Percentiles rank a stretch among this genome's conserved stretches.
Conservation (phyloP, 2,113 vertebrate species). For the Etheostoma spectabile region DNA sequence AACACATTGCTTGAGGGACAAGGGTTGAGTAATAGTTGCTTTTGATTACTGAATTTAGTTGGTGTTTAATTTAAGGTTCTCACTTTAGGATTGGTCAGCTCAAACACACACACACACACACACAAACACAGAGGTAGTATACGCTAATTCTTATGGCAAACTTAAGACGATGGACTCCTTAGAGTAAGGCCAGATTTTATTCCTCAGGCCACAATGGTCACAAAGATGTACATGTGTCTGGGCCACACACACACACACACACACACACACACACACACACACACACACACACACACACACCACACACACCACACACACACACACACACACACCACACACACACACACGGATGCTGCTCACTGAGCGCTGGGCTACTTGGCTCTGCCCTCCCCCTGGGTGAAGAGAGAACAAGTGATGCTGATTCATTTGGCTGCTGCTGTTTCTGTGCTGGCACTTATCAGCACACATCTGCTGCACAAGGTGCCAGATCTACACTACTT, state of each 20-base stretch:
- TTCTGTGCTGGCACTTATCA: constrained; percentile 30
- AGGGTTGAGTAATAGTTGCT: no score
- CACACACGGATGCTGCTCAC: neutral
- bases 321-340: neutral
- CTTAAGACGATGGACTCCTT: no score
- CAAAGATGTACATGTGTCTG: neutral
- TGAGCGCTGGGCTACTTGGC: neutral
- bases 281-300: neutral
- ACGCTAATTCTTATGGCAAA: no score
- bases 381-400: constrained; percentile 16
- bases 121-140: no score
- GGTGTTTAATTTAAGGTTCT: no score
- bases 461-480: constrained; percentile 31
- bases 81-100: no score
- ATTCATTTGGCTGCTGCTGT: constrained; percentile 43
- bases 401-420: constrained; percentile 26
- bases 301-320: neutral
- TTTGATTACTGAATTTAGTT: no score
- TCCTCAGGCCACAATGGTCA: neutral
- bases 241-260: neutral
- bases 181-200: neutral
- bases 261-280: neutral
- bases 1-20: no score
- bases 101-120: no score
- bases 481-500: neutral